Evolutionary conservation across 1,140 invertebrate species (phyloP).

Genomic region (Cydia strobilella): DNA sequence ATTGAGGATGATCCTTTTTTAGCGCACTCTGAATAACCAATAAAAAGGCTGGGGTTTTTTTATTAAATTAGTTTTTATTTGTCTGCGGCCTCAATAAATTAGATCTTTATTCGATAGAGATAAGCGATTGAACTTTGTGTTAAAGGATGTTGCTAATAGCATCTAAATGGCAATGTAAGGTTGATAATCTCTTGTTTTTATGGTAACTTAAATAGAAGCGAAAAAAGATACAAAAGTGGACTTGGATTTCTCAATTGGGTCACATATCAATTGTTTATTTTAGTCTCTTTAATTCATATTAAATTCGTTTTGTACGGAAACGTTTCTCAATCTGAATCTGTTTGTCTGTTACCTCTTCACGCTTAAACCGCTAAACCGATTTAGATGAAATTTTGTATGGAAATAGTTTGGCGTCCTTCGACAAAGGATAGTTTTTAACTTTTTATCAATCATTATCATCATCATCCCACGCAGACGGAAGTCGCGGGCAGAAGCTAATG

Average conservation of each 20-base stretch:
- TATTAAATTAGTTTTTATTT: conserved; percentile 22
- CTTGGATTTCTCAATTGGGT: neutral
- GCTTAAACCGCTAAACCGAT: no score
- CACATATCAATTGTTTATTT: neutral
- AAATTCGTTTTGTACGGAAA: no score
- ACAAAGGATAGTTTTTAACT: no score
- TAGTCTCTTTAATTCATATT: no score
- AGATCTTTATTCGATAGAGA: conserved; percentile 14
- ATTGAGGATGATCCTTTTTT: conserved; percentile 33
- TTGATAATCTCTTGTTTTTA: conserved; percentile 1
- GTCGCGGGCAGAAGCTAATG: no score
- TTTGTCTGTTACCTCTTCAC: no score
- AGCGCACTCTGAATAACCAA: neutral
- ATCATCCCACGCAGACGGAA: no score
- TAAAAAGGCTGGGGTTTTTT: conserved; percentile 29
- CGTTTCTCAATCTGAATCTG: no score
- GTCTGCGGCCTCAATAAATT: conserved; percentile 18
- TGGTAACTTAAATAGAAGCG: neutral
- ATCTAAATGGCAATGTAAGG: conserved; percentile 12
- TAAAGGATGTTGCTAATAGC: conserved; percentile 13
- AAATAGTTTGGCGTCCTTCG: no score
- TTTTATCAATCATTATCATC: no score
- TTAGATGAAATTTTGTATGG: no score
- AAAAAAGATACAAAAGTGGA: neutral
- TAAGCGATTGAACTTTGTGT: conserved; percentile 7